Percentiles rank a stretch among this genome's conserved stretches.
Conservation (phyloP, 2,888 invertebrate genomes). For the Autographa gamma region DNA sequence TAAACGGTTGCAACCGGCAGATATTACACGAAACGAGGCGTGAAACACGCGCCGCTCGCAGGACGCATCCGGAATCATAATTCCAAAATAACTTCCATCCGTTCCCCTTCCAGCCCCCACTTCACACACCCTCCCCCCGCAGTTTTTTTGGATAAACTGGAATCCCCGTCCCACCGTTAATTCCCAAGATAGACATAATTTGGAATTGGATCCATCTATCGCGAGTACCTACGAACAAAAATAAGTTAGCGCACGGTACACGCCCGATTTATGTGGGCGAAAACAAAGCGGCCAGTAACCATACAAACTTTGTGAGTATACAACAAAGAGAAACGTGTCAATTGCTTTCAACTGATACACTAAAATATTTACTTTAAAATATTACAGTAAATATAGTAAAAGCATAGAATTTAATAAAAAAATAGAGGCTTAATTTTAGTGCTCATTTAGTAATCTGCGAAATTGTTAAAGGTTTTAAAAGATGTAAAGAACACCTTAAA, state of each 20-base stretch:
- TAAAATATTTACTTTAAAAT: conserved; percentile 9
- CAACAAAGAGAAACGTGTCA: conserved; percentile 53
- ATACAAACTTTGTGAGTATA: conserved; percentile 64
- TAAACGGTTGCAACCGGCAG: conserved; percentile 78
- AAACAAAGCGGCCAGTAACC: conserved; percentile 76
- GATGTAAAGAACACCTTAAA: conserved; percentile 59
- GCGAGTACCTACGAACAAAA: conserved; percentile 85
- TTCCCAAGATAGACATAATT: conserved; percentile 90
- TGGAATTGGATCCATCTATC: conserved; percentile 90
- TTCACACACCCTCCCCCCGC: conserved; percentile 68
- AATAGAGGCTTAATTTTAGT: not conserved
- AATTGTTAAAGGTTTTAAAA: conserved; percentile 22
- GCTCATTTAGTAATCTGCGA: conserved; percentile 15
- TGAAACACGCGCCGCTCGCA: conserved; percentile 84
- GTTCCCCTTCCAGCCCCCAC: conserved; percentile 71
- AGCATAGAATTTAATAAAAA: not conserved
- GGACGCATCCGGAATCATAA: conserved; percentile 89
- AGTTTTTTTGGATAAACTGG: conserved; percentile 87
- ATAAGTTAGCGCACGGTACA: conserved; percentile 81
- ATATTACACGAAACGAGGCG: conserved; percentile 86
- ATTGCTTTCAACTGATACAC: conserved; percentile 30
- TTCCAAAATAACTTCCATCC: conserved; percentile 87
- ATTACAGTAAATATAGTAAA: not conserved
- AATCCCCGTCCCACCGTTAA: conserved; percentile 87
- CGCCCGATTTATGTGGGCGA: conserved; percentile 81